Base-by-base conservation (phyloP, 2,113 vertebrate genomes). In the Tor tambroides region DNA sequence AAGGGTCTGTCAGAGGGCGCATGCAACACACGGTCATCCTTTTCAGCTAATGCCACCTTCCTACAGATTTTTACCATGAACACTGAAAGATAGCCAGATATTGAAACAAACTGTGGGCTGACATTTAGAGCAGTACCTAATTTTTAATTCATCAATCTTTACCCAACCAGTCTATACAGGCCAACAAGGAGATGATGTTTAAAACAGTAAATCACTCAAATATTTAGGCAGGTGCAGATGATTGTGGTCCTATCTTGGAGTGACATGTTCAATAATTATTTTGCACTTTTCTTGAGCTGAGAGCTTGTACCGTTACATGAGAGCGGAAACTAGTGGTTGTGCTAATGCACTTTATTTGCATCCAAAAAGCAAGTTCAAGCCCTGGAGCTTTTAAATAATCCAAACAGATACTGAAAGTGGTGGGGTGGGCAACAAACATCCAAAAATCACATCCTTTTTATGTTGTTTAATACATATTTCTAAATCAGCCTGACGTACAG, bases 261-360 rank as follows among this genome's bases (percentile, higher is more conserved):
- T 38, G 19, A 35, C 14, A 23, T 23, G 0, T 80, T 59, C 19
- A 35, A 14, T 61, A 59, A 80, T 54, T 17, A 1, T 35, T 79
- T 32, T 21, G 5, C 49, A 32, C 14, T 79, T 41, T 80, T n/a
- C 12, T 80, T 1, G 0, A 80, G 23, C 14, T 78, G 7, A 54
- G 26, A 21, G 38, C 63, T 67, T 67, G 26, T 30, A 49, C 41
- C 14, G 6, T 17, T 49, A 46, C 11, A 26, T 76, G n/a, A 49
- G 1, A 46, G 23, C 0, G 1, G 74, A 76, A 76, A 76, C 41
- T 28, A 46, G 41, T 7, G 23, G n/a, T 17, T 46, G 72, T 46
- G 72, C 72, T 26, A 46, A 76, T 41, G 72, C n/a, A 46, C 23
- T 26, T 15, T 43, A 76, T 76, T 76, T 76, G 38, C 72, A 49